Evolutionary conservation across 2,113 vertebrate genomes (phyloP).

Genomic region (Chiloscyllium plagiosum): DNA sequence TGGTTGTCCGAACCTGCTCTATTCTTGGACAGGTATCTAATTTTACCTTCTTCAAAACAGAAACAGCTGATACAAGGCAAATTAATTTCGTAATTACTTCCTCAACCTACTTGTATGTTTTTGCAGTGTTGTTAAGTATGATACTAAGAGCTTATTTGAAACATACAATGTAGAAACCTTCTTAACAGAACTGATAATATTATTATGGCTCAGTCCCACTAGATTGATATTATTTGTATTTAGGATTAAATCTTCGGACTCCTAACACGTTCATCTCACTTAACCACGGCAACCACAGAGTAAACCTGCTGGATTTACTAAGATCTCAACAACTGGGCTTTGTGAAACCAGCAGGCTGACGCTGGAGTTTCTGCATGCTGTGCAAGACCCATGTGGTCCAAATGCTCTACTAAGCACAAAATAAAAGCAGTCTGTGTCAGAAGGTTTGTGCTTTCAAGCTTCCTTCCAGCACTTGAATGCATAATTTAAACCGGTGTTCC

Average conservation of each 20-base stretch:
- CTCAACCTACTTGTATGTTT: no score
- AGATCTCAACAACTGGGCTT: neutral
- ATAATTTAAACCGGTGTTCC: slow-evolving; percentile 3
- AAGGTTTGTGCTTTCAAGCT: neutral
- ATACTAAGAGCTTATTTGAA: neutral
- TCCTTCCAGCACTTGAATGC: neutral
- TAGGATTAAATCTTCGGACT: no score
- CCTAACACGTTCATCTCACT: neutral
- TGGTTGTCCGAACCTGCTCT: neutral
- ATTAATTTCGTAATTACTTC: neutral
- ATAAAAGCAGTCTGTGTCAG: neutral
- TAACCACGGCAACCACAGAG: neutral
- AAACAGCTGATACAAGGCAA: neutral
- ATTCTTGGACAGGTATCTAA: neutral
- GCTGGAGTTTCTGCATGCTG: neutral
- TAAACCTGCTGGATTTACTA: neutral
- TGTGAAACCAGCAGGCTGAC: neutral
- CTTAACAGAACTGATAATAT: neutral
- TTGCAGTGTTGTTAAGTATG: neutral
- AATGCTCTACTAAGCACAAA: neutral
- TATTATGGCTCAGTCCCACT: neutral
- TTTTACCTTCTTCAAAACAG: neutral
- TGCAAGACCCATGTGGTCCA: neutral
- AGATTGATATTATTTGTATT: neutral
- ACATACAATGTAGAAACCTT: neutral